Base-by-base conservation (phyloP, 2,113 vertebrate genomes). In the Platichthys stellatus region DNA sequence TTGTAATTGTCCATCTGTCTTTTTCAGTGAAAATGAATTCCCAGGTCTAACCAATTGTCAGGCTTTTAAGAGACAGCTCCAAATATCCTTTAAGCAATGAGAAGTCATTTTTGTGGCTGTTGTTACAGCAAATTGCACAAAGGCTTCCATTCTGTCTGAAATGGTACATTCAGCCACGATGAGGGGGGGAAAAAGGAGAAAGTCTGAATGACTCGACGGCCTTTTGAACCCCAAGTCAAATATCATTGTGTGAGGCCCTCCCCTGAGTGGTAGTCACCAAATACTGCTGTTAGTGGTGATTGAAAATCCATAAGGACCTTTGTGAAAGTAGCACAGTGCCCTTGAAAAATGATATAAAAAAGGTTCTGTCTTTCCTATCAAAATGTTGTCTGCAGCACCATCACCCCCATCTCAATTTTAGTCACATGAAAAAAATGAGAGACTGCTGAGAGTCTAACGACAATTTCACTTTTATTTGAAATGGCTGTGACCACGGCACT, bases 211-310 rank as follows among this genome's bases (percentile, higher is more conserved):
- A 84, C 89, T 91, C 60, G 43, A 49, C 72, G 86, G 78, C 84
- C 90, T 90, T 92, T 92, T 92, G 90, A 93, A 91, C 91, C 86
- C 62, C 49, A 87, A 91, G 93, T 93, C 91, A 94, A 94, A 93
- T 90, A 92, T 92, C 84, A 89, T 91, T 92, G 89, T 92, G 85
- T 68, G 87, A 81, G 83, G 72, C 83, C 81, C 69, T 90, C 81
- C 76, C 63, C 78, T 82, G 88, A 91, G 92, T 88, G 67, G 75
- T 80, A 63, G 88, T 84, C 80, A 83, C 87, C 90, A 91, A 93
- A 93, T 82, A 89, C 89, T 87, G 89, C 90, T 88, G 88, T 94
- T 94, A 93, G 86, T 73, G 63, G 92, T 92, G 92, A 94, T 93
- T 93, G 93, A 93, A 94, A 94, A 94, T 89, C 89, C 89, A 93